Base-by-base conservation (phyloP, 2,113 vertebrate species). In the Tor tambroides region DNA sequence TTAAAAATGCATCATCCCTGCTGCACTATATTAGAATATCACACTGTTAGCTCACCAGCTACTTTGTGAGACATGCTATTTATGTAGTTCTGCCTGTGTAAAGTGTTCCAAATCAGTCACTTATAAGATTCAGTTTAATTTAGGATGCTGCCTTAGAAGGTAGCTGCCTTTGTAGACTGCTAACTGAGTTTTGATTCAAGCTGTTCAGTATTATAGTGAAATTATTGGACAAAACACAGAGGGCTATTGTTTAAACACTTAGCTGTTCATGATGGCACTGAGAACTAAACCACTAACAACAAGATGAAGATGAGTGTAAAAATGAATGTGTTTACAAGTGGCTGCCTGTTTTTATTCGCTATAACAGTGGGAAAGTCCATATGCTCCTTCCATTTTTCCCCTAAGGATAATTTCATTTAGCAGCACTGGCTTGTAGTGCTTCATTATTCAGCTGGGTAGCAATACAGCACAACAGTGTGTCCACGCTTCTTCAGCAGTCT, bases 371-470 rank as follows among this genome's bases (percentile, higher is more conserved):
- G 82, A 82, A 65, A 35, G 43, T 72, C 46, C n/a, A 15, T 72
- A 81, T 86, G 69, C 43, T 85, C 32, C 8, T 84, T 72, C 71
- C 15, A 65, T 74, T 82, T 65, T 54, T 43, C 59, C 80, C 71
- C 78, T 49, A 26, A 81, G 81, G 86, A 87, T 85, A 75, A 69
- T 87, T 87, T 85, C 28, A 41, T 87, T 75, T 75, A 59, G 76
- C 71, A 56, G 54, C 78, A 61, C 61, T 69, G 67, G 35, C 38
- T 88, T 86, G 76, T 82, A 82, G 61, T 14, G 28, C 83, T 84
- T 90, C 67, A 38, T 54, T 88, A 88, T 86, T 87, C 65, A 41
- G 65, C 41, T 76, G 26, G 14, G 65, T 79, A 76, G 84, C 87
- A 76, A 90, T 71, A 78, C 67, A 89, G 65, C 56, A 17, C 83